Conservation (phyloP, 2,888 invertebrate species). For the Odontocolon sp. region DNA sequence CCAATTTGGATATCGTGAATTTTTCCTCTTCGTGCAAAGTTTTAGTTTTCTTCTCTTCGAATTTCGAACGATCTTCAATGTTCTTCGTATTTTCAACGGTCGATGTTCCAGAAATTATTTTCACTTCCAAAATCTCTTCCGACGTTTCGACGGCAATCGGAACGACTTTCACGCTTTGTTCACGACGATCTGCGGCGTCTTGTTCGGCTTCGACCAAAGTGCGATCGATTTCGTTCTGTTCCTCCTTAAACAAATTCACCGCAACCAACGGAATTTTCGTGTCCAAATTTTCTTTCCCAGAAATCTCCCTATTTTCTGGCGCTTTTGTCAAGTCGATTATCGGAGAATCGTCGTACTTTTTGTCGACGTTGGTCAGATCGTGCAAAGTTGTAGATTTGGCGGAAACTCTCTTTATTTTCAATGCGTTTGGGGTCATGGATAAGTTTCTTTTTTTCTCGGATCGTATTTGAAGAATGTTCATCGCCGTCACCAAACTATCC, state of each 20-base stretch:
- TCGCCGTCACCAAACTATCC: neutral
- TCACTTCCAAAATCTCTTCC: neutral
- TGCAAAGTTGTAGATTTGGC: neutral
- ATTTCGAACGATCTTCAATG: too few species aligned
- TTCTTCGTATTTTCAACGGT: neutral
- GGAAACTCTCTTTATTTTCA: neutral
- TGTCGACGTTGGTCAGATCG: neutral
- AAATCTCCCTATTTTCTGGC: neutral
- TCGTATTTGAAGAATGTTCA: neutral
- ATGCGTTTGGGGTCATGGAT: constrained; percentile 36
- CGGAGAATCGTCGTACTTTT: neutral
- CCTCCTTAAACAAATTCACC: constrained; percentile 6
- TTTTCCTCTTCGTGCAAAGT: neutral
- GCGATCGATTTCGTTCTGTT: neutral
- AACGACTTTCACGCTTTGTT: too few species aligned
- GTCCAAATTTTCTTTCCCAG: neutral
- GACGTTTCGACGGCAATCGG: neutral
- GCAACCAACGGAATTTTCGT: neutral
- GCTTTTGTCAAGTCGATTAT: too few species aligned
- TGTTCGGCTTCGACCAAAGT: neutral
- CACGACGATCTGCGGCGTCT: too few species aligned
- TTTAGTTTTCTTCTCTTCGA: neutral
- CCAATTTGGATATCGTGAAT: neutral
- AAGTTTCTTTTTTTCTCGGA: neutral
- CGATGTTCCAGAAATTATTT: neutral